Base-by-base conservation (phyloP, 2,113 vertebrate species). In the Coptodon rendalli region DNA sequence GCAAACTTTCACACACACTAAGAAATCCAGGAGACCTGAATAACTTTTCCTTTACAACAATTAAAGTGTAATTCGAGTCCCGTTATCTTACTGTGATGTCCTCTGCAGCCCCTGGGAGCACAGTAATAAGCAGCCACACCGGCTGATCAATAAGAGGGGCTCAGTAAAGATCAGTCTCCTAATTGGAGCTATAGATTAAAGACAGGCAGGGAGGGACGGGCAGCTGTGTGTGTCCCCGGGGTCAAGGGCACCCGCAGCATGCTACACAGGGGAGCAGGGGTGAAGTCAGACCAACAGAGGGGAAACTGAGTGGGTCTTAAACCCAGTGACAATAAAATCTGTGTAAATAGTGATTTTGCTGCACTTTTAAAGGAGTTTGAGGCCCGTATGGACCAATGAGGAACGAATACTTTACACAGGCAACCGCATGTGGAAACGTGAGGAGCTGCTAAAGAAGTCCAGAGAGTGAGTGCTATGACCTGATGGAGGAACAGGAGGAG, bases 111-210 rank as follows among this genome's bases (percentile, higher is more conserved):
- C 84, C 36, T 22, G 86, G 86, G 87, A 90, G 53, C 43, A 1
- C 2, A 1, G 27, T n/a, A 78, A 78, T 6, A 78, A 78, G 71
- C 91, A 66, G 83, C 79, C 36, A 50, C 36, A 86, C 29, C 56
- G 50, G 81, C 59, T 90, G 94, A 94, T 95, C 93, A 92, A 93
- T 93, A 90, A 22, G 3, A 57, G 81, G 50, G 87, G 82, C 85
- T 90, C 88, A 90, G 88, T 86, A 88, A 93, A 92, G 89, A 95
- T 94, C 91, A 93, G 92, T 27, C 79, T 80, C 81, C 87, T 95
- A 96, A 95, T 94, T 95, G 89, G 91, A 71, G 76, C 48, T 45
- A 54, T 6, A 81, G 92, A 90, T 90, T 94, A 92, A 91, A 92
- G 87, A 87, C 59, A 5, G 56, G 43, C 53, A 29, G 80, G 43